A percentile compares a stretch with the other conserved stretches of the same genome.
These are phyloP conservation scores for Podilymbus podiceps DNA, from an alignment of 2,113 vertebrate species.

Conservation along the genomic window DNA sequence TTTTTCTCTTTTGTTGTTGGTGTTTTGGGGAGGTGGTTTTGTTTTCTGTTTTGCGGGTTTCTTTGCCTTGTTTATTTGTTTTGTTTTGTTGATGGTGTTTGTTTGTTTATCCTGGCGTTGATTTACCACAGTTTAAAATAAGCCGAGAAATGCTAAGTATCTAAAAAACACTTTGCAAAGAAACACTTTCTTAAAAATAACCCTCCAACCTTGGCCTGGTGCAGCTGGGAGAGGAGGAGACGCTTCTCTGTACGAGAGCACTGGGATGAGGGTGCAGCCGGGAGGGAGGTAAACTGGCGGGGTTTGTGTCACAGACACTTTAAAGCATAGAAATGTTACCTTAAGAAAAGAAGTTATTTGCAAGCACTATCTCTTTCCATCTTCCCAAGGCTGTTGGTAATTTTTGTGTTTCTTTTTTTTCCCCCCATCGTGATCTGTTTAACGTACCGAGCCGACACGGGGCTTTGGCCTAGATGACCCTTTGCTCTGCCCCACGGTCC, in stretches of 20 bases:
- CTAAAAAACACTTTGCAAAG: neutral
- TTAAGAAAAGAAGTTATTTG: neutral
- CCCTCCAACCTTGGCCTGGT: neutral
- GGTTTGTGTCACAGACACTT: neutral
- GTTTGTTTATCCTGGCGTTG: neutral
- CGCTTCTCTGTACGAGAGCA: neutral
- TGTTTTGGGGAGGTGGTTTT: too few species aligned
- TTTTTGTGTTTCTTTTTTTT: neutral
- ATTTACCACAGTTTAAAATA: neutral
- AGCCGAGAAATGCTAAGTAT: neutral
- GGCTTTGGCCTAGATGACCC: neutral
- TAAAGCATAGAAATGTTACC: neutral
- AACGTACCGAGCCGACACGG: accelerated
- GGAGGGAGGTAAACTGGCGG: neutral
- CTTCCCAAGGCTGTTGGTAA: neutral
- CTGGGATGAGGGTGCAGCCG: accelerated
- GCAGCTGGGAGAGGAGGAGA: neutral
- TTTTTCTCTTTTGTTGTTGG: too few species aligned
- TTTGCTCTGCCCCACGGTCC: neutral
- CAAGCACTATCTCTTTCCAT: neutral
- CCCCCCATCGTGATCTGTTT: neutral
- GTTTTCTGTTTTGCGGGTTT: too few species aligned
- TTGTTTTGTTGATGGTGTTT: too few species aligned
- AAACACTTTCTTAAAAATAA: neutral
- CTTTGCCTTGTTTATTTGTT: too few species aligned